A percentile compares a stretch with the other conserved stretches of the same genome.
Conservation (phyloP, 2,797 vertebrate genomes). For the Lepus townsendii region DNA sequence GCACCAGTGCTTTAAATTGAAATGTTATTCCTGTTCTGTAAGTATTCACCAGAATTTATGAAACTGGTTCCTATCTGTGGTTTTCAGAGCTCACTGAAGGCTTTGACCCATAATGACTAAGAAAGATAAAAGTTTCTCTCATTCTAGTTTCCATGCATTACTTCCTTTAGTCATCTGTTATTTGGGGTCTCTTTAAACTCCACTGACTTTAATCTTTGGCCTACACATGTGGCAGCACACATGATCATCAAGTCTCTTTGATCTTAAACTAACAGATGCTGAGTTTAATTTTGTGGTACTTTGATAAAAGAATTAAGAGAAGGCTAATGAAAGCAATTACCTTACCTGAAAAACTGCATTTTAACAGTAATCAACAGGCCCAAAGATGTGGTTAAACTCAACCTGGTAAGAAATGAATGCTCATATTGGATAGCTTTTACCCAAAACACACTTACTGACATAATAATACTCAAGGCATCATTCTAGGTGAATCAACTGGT, state of each 20-base stretch:
- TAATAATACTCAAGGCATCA: constrained; percentile 39
- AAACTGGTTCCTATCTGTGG: constrained; percentile 12
- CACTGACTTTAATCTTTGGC: constrained; percentile 76
- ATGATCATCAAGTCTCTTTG: constrained; percentile 67
- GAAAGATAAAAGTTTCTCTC: constrained; percentile 60
- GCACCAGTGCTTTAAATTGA: background rate
- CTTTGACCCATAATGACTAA: constrained; percentile 35
- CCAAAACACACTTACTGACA: constrained; percentile 23
- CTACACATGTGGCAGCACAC: constrained; percentile 60
- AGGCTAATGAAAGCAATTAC: constrained; percentile 48
- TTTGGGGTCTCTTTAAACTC: constrained; percentile 63
- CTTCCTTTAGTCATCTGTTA: constrained; percentile 61
- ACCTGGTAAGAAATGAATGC: constrained; percentile 8
- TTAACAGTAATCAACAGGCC: constrained; percentile 37
- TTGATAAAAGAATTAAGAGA: constrained; percentile 70
- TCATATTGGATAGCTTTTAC: constrained; percentile 30
- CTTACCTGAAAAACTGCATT: constrained; percentile 49
- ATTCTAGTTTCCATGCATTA: background rate
- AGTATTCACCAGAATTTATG: constrained; percentile 28
- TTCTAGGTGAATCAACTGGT: constrained; percentile 33
- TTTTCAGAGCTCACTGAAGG: constrained; percentile 33
- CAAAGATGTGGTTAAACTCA: constrained; percentile 36
- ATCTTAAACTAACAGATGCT: constrained; percentile 71
- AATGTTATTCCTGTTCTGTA: constrained; percentile 4
- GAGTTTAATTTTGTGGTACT: constrained; percentile 70